A percentile compares a stretch with the other conserved stretches of the same genome.
phyloP scores from a whole-genome alignment of 2,888 invertebrate species.

The Epinotia brunnichana region DNA sequence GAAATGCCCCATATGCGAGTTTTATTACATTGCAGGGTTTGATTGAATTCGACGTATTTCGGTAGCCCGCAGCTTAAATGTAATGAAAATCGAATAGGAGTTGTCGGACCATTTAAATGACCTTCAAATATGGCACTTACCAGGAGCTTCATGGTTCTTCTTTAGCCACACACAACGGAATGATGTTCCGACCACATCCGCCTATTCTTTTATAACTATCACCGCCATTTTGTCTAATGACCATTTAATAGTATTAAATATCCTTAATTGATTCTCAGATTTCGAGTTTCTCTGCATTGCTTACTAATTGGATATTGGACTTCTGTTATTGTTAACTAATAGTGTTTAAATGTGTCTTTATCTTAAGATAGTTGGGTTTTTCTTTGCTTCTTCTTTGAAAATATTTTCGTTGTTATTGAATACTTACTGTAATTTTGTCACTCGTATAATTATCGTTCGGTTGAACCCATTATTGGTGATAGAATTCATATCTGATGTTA shows the following conservation, averaged over 20 bases:
- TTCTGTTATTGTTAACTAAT: too few species aligned
- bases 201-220: constrained; percentile 33
- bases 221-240: constrained; percentile 22
- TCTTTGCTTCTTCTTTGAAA: not conserved
- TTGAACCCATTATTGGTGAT: not conserved
- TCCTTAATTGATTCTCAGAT: constrained; percentile 24
- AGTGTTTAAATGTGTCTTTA: too few species aligned
- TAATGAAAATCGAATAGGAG: too few species aligned
- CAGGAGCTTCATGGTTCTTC: constrained; percentile 36
- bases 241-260: constrained; percentile 28
- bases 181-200: not conserved
- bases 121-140: constrained; percentile 18
- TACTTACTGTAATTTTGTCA: not conserved
- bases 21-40: too few species aligned
- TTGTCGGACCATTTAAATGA: too few species aligned
- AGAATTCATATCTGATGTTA: not conserved
- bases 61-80: too few species aligned
- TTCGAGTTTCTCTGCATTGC: constrained; percentile 12
- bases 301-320: too few species aligned
- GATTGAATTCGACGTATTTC: too few species aligned
- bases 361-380: too few species aligned
- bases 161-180: constrained; percentile 24
- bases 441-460: not conserved
- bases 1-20: too few species aligned
- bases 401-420: not conserved